These are phyloP conservation scores for Phaonia tiefii DNA, from an alignment of 2,888 invertebrate species.

Conservation along the genomic window DNA sequence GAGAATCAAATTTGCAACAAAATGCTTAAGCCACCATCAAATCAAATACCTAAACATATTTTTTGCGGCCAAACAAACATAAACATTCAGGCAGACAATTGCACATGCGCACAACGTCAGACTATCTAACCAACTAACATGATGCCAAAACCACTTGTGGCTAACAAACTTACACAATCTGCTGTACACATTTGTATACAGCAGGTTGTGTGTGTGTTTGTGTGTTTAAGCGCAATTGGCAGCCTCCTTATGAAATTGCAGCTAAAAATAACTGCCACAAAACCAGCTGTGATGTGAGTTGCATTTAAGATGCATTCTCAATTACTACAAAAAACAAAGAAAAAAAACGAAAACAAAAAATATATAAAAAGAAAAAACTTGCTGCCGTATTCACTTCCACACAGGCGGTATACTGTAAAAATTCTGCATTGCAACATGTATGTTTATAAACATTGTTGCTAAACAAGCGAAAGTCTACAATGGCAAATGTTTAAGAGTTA, in stretches of 20 bases:
- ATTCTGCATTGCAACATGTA: neutral
- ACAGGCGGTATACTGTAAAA: neutral
- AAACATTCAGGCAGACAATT: neutral
- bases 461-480: slow-evolving; percentile 17
- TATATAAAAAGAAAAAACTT: neutral
- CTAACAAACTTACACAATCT: slow-evolving; percentile 57
- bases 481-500: neutral
- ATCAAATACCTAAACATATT: slow-evolving; percentile 31
- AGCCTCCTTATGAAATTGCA: slow-evolving; percentile 26
- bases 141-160: neutral
- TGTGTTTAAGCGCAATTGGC: slow-evolving; percentile 12
- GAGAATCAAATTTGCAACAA: neutral
- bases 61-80: slow-evolving; percentile 63
- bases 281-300: slow-evolving; percentile 1
- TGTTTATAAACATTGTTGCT: slow-evolving; percentile 32
- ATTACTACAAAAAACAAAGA: slow-evolving; percentile 38
- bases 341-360: slow-evolving; percentile 43
- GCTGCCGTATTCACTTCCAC: neutral
- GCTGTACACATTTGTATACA: slow-evolving; percentile 27
- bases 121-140: neutral
- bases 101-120: slow-evolving; percentile 47
- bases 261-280: slow-evolving; percentile 56
- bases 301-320: slow-evolving; percentile 25
- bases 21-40: neutral
- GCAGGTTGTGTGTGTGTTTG: no score